Evolutionary conservation across 64 coral and sea anemone species (phyloP).

Genomic region (Montipora cactus): DNA sequence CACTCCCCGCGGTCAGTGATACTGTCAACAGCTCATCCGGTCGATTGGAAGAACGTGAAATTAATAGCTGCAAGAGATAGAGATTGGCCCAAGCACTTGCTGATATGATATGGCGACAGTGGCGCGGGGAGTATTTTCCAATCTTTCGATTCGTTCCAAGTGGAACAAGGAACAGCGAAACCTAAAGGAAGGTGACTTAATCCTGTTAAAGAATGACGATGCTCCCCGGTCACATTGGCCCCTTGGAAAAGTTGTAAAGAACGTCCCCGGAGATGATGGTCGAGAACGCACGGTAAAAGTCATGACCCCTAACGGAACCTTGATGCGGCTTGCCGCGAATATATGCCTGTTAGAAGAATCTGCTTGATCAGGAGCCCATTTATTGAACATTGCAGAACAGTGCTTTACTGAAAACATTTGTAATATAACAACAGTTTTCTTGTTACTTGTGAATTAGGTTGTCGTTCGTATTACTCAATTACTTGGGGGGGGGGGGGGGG

Average conservation of each 20-base stretch:
- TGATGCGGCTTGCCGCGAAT: constrained; percentile 3
- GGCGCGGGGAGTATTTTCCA: constrained; percentile 53
- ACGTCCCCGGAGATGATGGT: neutral
- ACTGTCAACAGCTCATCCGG: constrained; percentile 8
- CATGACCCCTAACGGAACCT: neutral
- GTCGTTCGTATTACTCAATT: neutral
- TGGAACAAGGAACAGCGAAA: constrained; percentile 42
- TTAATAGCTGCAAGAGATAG: constrained; percentile 30
- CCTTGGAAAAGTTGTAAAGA: neutral
- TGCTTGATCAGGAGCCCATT: neutral
- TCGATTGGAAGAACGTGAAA: neutral
- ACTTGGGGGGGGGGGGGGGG: too few species aligned
- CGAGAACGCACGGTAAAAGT: neutral
- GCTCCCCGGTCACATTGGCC: constrained; percentile 16
- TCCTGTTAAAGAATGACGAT: constrained; percentile 20
- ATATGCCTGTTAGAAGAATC: constrained; percentile 8
- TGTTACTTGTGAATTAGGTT: neutral
- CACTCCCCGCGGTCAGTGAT: constrained; percentile 14
- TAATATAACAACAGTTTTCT: neutral
- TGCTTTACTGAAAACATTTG: neutral
- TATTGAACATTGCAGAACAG: neutral
- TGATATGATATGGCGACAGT: constrained; percentile 47
- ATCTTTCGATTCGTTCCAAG: constrained; percentile 14
- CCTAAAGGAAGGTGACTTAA: constrained; percentile 11
- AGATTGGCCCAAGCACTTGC: neutral